A percentile compares a stretch with the other conserved stretches of the same genome.
phyloP scores from a whole-genome alignment of 2,797 vertebrate species.

The Falco columbarius region DNA sequence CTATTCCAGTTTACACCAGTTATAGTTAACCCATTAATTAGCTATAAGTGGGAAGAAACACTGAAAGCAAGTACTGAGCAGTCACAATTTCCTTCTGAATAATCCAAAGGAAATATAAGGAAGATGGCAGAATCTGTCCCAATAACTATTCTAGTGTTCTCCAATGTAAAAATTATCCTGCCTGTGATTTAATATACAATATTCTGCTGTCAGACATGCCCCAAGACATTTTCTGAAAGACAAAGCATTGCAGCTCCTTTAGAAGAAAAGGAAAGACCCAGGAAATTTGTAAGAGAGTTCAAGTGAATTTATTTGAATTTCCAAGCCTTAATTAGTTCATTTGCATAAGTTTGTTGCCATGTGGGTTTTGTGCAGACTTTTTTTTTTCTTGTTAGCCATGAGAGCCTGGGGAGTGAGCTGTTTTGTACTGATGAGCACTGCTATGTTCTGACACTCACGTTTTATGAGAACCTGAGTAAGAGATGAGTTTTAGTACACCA shows the following conservation, averaged over 20 bases:
- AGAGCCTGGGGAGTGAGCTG: conserved; percentile 11
- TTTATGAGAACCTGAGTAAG: conserved; percentile 1
- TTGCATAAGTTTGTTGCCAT: conserved; percentile 41
- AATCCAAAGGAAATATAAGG: not conserved
- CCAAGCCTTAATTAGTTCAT: conserved; percentile 60
- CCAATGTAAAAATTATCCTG: not conserved
- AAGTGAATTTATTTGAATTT: conserved; percentile 57
- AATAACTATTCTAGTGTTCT: conserved; percentile 53
- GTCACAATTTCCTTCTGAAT: not conserved
- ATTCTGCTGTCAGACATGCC: conserved; percentile 37
- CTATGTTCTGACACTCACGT: not conserved
- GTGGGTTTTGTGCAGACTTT: not conserved
- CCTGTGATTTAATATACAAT: not conserved
- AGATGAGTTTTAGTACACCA: not conserved
- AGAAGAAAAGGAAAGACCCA: not conserved
- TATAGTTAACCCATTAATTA: not conserved
- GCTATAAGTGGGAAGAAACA: not conserved
- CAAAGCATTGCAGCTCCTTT: conserved; percentile 40
- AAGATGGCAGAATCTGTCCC: not conserved
- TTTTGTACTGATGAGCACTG: not conserved
- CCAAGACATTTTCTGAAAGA: conserved; percentile 40
- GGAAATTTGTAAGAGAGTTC: conserved; percentile 9
- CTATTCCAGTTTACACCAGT: not conserved
- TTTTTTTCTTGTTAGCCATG: not conserved
- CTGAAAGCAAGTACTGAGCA: not conserved